Base-by-base conservation (phyloP, 1,140 invertebrate species). In the Papilio dardanus region DNA sequence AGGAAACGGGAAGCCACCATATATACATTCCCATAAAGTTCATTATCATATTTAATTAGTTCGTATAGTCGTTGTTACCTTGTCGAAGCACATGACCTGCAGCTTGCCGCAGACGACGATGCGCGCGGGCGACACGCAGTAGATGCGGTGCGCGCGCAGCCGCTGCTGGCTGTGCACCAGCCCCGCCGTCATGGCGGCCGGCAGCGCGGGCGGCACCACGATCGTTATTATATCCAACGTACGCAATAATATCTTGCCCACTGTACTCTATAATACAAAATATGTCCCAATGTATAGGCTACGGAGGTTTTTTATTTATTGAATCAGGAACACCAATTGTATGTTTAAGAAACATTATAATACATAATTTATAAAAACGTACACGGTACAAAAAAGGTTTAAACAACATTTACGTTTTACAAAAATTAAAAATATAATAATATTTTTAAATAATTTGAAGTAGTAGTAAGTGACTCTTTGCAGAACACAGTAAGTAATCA, bases 1-100 rank as follows among this genome's bases (percentile, higher is more conserved):
- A 42, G 40, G 40, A 16, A 42, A 42, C 40, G 40, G 16, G 40
- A 42, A 42, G n/a, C 40, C 71, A 77, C 76, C 69, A 50, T 65
- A 77, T 68, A 74, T 50, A 66, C 8, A 65, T 71, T 19, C 71
- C 76, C 76, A 71, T 30, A 42, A 68, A 74, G 31, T 33, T 74
- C n/a, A n/a, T n/a, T n/a, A n/a, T n/a, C n/a, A n/a, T n/a, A n/a
- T n/a, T n/a, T n/a, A n/a, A n/a, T n/a, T n/a, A n/a, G n/a, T n/a
- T n/a, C n/a, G n/a, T n/a, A n/a, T n/a, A n/a, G n/a, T n/a, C n/a
- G n/a, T n/a, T n/a, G n/a, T n/a, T 89, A 97, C 96, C 95, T 99
- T 99, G 91, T 99, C 98, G 94, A 99, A 99, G 88, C 98, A 99
- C 83, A 99, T 96, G 80, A 97, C 96, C 93, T 99, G 98, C 37